phyloP scores from a whole-genome alignment of 2,797 vertebrate species.

The Sus cebifrons region DNA sequence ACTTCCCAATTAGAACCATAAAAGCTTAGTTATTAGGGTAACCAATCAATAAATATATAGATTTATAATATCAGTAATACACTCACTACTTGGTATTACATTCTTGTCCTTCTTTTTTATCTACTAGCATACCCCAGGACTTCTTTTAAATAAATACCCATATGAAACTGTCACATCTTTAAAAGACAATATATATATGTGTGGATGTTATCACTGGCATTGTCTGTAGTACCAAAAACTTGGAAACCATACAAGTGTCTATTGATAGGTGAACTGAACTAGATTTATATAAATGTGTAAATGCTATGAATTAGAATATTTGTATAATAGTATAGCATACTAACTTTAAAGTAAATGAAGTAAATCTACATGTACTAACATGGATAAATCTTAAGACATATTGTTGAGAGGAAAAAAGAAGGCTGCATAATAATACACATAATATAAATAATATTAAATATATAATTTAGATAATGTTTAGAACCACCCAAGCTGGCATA shows the following conservation, averaged over 20 bases:
- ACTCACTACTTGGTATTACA: not conserved
- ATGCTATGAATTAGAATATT: not conserved
- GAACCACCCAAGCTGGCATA: not conserved
- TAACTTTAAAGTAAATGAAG: not conserved
- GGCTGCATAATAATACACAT: not conserved
- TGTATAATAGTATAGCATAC: not conserved
- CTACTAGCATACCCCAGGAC: not conserved
- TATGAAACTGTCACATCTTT: not conserved
- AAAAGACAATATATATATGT: not conserved
- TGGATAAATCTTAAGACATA: not conserved
- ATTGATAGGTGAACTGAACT: not conserved
- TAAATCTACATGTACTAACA: not conserved
- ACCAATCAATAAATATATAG: not conserved
- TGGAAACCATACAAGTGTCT: not conserved
- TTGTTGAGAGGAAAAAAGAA: not conserved
- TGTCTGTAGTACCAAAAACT: not conserved
- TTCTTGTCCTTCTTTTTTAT: not conserved
- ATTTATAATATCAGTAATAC: constrained; percentile 29
- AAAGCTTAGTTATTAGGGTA: not conserved
- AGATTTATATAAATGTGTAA: not conserved
- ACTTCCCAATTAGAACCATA: not conserved
- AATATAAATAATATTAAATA: not conserved
- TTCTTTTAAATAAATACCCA: constrained; percentile 1
- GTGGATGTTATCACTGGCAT: not conserved
- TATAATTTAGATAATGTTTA: not conserved